Evolutionary conservation across 1,140 invertebrate species (phyloP), one percentile per base, ranked within the genome.

Genomic region (Drosophila rhopaloa): DNA sequence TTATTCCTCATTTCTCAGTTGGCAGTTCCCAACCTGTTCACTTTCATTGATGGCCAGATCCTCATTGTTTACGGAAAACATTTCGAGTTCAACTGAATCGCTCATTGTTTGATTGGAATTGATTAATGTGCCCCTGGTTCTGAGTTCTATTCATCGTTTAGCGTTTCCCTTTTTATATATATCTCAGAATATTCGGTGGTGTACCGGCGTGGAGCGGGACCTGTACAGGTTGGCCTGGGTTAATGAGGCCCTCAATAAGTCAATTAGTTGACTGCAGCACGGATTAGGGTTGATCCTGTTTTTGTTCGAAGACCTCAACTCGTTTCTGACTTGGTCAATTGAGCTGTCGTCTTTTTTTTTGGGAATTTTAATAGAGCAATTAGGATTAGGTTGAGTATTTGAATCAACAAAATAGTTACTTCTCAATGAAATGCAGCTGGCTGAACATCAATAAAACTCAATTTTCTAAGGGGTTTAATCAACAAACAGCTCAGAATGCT

Each of bases 181-280:
- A 55, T 38, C 19, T 16, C 19, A 13, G 13, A 14, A 19, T 35
- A 37, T 46, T 57, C 35, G 32, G 29, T 13, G 14, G 38, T 38
- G 46, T 29, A 11, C 16, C 6, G 32, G 14, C 32, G n/a, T 40
- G 37, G 43, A 37, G 27, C 37, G 44, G 62, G 56, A 83, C 63
- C 76, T 48, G 32, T 29, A 47, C 76, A 74, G 68, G 61, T 79
- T 67, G 50, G 61, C 44, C 50, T 61, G 66, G 65, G 75, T 88
- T 86, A 86, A 86, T 86, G 81, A 86, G 76, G 79, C 83, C 66
- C 76, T 86, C 84, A 86, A 86, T 86, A 75, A 86, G 71, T 88
- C 83, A 86, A 86, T 86, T 86, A 88, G 82, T 76, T 75, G 68
- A 50, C 79, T 73, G 75, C 82, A 37, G 66, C 65, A 43, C 43